Evolutionary conservation across 2,888 invertebrate species (phyloP).

Genomic region (Atrina japonica): DNA sequence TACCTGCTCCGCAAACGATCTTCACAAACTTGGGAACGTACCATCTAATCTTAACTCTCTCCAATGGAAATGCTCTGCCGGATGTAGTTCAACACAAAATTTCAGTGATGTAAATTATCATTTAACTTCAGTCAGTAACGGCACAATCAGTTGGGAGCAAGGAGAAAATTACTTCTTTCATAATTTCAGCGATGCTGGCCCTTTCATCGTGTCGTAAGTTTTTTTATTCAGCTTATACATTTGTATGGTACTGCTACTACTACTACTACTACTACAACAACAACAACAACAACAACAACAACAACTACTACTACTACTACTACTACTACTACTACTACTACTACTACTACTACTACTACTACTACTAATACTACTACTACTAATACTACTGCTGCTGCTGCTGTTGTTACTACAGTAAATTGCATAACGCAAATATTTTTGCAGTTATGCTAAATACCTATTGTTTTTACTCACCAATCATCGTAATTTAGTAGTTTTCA

Average conservation of each 20-base stretch:
- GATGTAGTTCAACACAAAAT: background rate
- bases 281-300: too few relatives aligned
- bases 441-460: too few relatives aligned
- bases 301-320: background rate
- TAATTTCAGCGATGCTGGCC: slow-evolving; percentile 1
- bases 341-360: too few relatives aligned
- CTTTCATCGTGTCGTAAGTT: background rate
- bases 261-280: too few relatives aligned
- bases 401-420: too few relatives aligned
- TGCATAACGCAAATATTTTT: too few relatives aligned
- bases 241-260: background rate
- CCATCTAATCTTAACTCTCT: background rate
- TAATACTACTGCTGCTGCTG: too few relatives aligned
- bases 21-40: slow-evolving; percentile 17
- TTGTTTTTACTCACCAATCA: too few relatives aligned
- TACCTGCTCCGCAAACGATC: slow-evolving; percentile 31
- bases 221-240: background rate
- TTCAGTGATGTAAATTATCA: slow-evolving; percentile 28
- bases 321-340: background rate
- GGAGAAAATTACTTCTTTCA: slow-evolving; percentile 21
- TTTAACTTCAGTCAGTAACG: slow-evolving; percentile 22
- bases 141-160: slow-evolving; percentile 19
- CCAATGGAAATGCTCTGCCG: slow-evolving; percentile 13
- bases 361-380: background rate
- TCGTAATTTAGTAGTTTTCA: too few relatives aligned